Conservation (phyloP, 2,113 vertebrate genomes). For the Acanthisitta chloris region DNA sequence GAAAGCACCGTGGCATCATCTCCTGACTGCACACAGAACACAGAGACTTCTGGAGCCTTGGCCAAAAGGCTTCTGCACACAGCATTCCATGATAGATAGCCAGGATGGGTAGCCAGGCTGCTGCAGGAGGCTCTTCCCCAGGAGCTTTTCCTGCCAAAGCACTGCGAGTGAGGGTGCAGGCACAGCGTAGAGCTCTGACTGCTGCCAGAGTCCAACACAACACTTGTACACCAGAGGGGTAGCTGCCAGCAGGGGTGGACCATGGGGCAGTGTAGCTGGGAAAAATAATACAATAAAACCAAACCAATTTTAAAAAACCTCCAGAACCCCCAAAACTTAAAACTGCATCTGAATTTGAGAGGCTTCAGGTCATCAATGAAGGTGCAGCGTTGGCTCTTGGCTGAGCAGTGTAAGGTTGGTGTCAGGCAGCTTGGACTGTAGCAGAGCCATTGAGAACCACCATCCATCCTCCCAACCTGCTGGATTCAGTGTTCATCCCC, state of each 20-base stretch:
- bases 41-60: neutral
- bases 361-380: neutral
- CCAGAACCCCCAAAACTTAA: fast-evolving
- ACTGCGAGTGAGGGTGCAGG: fast-evolving
- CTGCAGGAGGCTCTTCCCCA: neutral
- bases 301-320: too few species aligned
- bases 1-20: neutral
- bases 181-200: neutral
- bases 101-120: neutral
- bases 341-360: neutral
- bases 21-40: neutral
- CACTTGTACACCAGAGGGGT: neutral
- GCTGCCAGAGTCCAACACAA: neutral
- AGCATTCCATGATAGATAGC: neutral
- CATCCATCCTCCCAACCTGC: neutral
- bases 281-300: fast-evolving
- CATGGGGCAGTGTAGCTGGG: neutral
- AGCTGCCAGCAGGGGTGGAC: neutral
- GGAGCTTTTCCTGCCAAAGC: neutral
- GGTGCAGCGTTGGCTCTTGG: neutral
- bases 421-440: neutral
- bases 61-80: neutral
- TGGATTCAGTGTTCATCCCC: too few species aligned
- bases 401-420: neutral
- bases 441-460: neutral